Evolutionary conservation across 1,140 invertebrate genomes (phyloP).

Genomic region (Orius insidiosus): DNA sequence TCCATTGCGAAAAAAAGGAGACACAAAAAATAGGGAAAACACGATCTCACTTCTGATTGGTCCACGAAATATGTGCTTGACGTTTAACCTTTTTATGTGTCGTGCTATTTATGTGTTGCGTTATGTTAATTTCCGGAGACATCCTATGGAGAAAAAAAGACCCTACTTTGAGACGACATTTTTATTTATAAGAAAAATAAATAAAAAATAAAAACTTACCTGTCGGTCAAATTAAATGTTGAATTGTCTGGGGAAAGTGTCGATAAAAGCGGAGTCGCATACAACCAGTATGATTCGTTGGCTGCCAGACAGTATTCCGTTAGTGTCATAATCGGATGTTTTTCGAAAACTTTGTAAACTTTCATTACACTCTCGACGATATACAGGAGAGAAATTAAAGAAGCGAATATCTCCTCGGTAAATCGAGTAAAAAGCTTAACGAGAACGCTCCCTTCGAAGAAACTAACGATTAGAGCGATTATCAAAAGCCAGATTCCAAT

Average conservation of each 20-base stretch:
- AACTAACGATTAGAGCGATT: conserved; percentile 65
- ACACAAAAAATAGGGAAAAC: neutral
- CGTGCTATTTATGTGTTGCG: neutral
- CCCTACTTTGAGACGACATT: no score
- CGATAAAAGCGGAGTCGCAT: no score
- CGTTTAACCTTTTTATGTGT: neutral
- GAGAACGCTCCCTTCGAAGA: conserved; percentile 78
- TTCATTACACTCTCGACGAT: conserved; percentile 78
- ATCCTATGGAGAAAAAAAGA: conserved; percentile 1
- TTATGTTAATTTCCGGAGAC: neutral
- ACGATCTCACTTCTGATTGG: conserved; percentile 8
- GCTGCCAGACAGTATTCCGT: conserved; percentile 37
- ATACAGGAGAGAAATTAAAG: conserved; percentile 84
- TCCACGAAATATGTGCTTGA: conserved; percentile 9
- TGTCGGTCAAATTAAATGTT: no score
- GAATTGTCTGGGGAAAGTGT: no score
- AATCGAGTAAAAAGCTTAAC: conserved; percentile 86
- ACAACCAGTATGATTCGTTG: conserved; percentile 10
- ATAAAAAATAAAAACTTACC: neutral
- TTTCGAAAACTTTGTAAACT: conserved; percentile 37
- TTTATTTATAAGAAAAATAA: neutral
- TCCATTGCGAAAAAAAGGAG: no score
- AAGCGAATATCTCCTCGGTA: conserved; percentile 93
- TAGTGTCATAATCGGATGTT: conserved; percentile 36
- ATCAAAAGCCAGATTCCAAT: conserved; percentile 82